Conservation (phyloP, 2,113 vertebrate species). For the Morone saxatilis region DNA sequence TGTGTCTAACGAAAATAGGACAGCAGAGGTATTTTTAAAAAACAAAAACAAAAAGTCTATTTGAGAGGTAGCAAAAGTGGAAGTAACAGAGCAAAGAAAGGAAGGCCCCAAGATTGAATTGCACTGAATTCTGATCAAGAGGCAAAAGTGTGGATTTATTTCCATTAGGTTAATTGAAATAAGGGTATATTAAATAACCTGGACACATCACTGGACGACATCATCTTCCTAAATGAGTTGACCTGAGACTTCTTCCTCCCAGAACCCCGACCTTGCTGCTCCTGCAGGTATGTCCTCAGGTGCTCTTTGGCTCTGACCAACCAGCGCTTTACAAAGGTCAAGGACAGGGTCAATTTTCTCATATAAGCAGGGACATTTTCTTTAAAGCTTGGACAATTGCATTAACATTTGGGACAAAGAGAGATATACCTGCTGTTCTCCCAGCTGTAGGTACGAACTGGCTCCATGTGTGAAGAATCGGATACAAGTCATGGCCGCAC, state of each 20-base stretch:
- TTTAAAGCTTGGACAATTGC: neutral
- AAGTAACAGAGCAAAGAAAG: neutral
- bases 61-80: neutral
- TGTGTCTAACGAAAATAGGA: slow-evolving; percentile 85
- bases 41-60: neutral
- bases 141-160: neutral
- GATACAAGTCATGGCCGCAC: slow-evolving; percentile 98
- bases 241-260: slow-evolving; percentile 84
- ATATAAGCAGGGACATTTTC: neutral
- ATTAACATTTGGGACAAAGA: neutral
- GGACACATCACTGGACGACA: slow-evolving; percentile 93
- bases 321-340: slow-evolving; percentile 83
- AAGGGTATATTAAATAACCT: slow-evolving; percentile 82
- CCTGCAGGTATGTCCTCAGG: slow-evolving; percentile 94
- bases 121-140: neutral
- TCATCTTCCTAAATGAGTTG: slow-evolving; percentile 92
- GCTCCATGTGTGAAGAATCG: slow-evolving; percentile 94
- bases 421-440: slow-evolving; percentile 84
- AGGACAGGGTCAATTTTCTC: neutral
- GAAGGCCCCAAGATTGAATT: neutral
- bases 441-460: slow-evolving; percentile 92
- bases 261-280: slow-evolving; percentile 87
- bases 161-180: neutral
- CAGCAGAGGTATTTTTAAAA: neutral
- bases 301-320: slow-evolving; percentile 96